Evolutionary conservation across 2,888 invertebrate species (phyloP).

Genomic region (Macrophya alboannulata): DNA sequence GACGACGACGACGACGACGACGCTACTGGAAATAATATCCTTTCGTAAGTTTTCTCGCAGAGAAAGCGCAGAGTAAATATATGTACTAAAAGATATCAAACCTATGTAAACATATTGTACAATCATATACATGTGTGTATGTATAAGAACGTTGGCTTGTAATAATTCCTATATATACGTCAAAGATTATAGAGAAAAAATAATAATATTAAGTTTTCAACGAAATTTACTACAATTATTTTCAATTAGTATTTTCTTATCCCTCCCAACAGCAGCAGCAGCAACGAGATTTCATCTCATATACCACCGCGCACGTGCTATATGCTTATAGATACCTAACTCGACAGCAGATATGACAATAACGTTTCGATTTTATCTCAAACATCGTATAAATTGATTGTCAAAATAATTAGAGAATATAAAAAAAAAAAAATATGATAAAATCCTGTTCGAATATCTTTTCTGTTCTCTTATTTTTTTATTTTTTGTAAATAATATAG

Average conservation of each 20-base stretch:
- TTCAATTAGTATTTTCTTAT: too few relatives aligned
- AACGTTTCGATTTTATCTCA: too few relatives aligned
- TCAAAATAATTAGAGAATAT: background rate
- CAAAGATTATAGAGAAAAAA: background rate
- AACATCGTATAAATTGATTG: too few relatives aligned
- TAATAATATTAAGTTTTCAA: background rate
- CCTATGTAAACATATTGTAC: too few relatives aligned
- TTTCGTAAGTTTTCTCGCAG: constrained; percentile 36
- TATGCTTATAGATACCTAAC: too few relatives aligned
- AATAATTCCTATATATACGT: background rate
- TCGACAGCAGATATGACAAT: too few relatives aligned
- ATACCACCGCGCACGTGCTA: too few relatives aligned
- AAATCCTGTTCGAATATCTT: background rate
- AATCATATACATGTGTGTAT: background rate
- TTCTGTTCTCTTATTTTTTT: background rate
- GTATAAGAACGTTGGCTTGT: background rate
- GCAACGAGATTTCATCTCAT: too few relatives aligned
- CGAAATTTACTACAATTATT: too few relatives aligned
- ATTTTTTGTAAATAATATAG: background rate
- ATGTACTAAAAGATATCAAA: background rate
- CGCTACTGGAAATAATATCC: constrained; percentile 40
- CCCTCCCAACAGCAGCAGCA: too few relatives aligned
- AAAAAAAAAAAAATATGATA: background rate
- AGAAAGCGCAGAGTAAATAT: constrained; percentile 15
- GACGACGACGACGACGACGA: background rate